A percentile compares a stretch with the other conserved stretches of the same genome.
Conservation (phyloP, 2,797 vertebrate species). For the Cryptoprocta ferox region DNA sequence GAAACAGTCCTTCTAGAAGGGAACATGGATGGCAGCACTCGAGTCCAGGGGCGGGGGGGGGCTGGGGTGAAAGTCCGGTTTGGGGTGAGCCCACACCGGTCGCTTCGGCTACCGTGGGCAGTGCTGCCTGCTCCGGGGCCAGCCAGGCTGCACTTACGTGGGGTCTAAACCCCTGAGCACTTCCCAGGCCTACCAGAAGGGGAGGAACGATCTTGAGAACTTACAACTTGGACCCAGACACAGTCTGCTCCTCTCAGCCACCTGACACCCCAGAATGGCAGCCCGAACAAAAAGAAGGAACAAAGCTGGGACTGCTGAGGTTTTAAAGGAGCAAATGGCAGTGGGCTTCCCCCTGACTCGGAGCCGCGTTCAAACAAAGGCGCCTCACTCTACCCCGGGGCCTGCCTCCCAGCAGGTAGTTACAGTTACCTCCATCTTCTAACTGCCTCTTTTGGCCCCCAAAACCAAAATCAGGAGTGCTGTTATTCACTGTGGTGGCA, state of each 20-base stretch:
- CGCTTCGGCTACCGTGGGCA: neutral
- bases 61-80: neutral
- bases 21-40: neutral
- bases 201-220: neutral
- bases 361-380: constrained; percentile 1
- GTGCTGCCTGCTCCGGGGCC: neutral
- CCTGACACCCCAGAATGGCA: constrained; percentile 42
- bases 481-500: constrained; percentile 88
- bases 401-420: neutral
- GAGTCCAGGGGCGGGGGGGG: neutral
- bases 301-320: constrained; percentile 14
- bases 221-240: neutral
- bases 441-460: constrained; percentile 93
- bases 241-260: constrained; percentile 45
- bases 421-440: constrained; percentile 88
- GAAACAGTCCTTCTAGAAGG: neutral
- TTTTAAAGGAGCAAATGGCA: constrained; percentile 26
- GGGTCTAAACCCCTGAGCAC: neutral
- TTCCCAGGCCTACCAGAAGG: neutral
- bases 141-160: neutral
- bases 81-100: neutral
- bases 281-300: constrained; percentile 39
- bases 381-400: neutral
- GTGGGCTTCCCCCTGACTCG: neutral
- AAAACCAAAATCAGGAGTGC: constrained; percentile 92